phyloP scores from a whole-genome alignment of 1,140 invertebrate genomes.

The Charaxes varanes region DNA sequence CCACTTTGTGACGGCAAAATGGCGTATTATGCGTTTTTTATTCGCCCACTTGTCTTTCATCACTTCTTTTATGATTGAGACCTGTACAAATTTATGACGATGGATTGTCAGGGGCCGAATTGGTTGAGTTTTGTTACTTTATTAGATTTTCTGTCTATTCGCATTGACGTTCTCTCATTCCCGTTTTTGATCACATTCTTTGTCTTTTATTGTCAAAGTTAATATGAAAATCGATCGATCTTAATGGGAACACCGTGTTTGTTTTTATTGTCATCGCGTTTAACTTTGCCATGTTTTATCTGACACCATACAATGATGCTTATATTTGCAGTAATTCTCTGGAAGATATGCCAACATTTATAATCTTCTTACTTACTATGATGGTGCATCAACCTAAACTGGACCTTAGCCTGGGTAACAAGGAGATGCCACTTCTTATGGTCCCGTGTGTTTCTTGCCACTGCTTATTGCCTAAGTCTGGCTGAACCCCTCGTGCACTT shows the following conservation, averaged over 20 bases:
- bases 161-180: slow-evolving; percentile 35
- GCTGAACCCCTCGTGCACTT: no score
- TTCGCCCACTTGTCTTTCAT: slow-evolving; percentile 63
- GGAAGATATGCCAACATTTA: no score
- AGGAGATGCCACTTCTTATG: no score
- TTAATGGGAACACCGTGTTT: background rate
- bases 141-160: slow-evolving; percentile 43
- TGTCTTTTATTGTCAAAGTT: slow-evolving; percentile 19
- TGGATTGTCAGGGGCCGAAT: slow-evolving; percentile 54
- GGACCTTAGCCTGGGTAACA: no score
- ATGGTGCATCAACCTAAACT: no score
- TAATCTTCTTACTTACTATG: no score
- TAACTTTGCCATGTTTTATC: no score
- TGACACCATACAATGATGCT: no score
- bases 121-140: slow-evolving; percentile 57
- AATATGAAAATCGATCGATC: slow-evolving; percentile 19
- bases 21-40: slow-evolving; percentile 66
- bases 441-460: no score
- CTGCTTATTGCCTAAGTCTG: no score
- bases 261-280: background rate
- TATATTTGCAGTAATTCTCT: no score
- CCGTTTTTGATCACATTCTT: slow-evolving; percentile 31
- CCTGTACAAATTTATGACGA: slow-evolving; percentile 59
- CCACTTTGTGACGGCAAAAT: slow-evolving; percentile 65
- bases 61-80: slow-evolving; percentile 67